phyloP scores from a whole-genome alignment of 2,888 invertebrate genomes.

The Lasioglossum leucozonium region DNA sequence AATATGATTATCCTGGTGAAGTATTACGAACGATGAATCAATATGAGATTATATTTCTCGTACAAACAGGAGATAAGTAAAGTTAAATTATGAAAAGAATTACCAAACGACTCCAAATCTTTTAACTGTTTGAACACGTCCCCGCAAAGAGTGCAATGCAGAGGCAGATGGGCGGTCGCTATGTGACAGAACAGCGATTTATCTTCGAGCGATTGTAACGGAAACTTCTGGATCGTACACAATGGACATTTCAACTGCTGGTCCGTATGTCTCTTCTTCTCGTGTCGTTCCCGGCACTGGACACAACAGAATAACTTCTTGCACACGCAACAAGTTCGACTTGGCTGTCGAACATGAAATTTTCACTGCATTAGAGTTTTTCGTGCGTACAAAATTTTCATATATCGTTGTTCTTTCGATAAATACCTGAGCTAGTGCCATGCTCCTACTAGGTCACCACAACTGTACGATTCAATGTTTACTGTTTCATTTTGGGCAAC shows the following conservation, averaged over 20 bases:
- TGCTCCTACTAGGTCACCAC: constrained; percentile 41
- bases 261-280: constrained; percentile 73
- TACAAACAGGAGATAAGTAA: too few relatives aligned
- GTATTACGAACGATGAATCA: background rate
- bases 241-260: constrained; percentile 74
- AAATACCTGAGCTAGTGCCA: constrained; percentile 57
- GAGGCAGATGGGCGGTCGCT: constrained; percentile 76
- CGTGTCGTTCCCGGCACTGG: constrained; percentile 76
- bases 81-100: constrained; percentile 5
- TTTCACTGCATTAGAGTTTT: constrained; percentile 1
- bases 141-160: constrained; percentile 76
- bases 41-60: too few relatives aligned
- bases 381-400: background rate
- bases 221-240: constrained; percentile 71
- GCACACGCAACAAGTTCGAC: constrained; percentile 75
- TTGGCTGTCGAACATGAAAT: constrained; percentile 61
- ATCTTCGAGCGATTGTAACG: constrained; percentile 70
- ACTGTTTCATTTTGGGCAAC: constrained; percentile 31
- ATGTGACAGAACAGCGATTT: constrained; percentile 74
- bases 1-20: background rate
- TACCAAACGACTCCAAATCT: constrained; percentile 71
- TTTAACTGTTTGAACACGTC: constrained; percentile 67
- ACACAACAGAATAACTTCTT: constrained; percentile 78
- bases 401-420: constrained; percentile 16
- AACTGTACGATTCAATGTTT: constrained; percentile 56